Evolutionary conservation across 2,797 vertebrate species (phyloP).

Genomic region (Sylvilagus floridanus): DNA sequence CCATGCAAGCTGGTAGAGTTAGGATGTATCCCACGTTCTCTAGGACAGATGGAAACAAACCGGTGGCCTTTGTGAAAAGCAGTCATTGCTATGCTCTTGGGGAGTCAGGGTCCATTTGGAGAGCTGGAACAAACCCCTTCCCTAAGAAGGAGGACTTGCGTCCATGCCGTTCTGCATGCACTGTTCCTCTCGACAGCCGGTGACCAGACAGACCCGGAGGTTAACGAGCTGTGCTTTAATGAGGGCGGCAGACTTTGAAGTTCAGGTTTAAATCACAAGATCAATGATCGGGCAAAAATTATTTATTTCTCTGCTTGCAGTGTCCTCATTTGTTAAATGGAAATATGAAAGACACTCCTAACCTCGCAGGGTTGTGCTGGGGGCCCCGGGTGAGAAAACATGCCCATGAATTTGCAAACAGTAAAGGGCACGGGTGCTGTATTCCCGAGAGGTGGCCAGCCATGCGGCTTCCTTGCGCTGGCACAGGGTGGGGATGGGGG

Average conservation of each 20-base stretch:
- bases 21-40: background rate
- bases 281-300: background rate
- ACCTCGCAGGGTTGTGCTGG: background rate
- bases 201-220: background rate
- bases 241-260: conserved; percentile 15
- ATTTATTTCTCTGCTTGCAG: conserved; percentile 5
- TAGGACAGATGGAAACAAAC: conserved; percentile 1
- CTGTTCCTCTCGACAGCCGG: background rate
- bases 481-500: background rate
- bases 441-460: no score
- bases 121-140: background rate
- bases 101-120: background rate
- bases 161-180: background rate
- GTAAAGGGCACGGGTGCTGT: no score
- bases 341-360: background rate
- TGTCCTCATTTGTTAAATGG: conserved; percentile 45
- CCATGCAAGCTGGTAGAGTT: background rate
- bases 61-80: background rate
- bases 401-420: background rate
- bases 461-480: background rate
- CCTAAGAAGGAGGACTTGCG: background rate
- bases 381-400: background rate
- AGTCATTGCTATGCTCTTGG: background rate
- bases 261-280: conserved; percentile 20
- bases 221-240: background rate